Evolutionary conservation across 1,140 invertebrate species (phyloP), one percentile per base, ranked within the genome.

Genomic region (Drosophila kikkawai): DNA sequence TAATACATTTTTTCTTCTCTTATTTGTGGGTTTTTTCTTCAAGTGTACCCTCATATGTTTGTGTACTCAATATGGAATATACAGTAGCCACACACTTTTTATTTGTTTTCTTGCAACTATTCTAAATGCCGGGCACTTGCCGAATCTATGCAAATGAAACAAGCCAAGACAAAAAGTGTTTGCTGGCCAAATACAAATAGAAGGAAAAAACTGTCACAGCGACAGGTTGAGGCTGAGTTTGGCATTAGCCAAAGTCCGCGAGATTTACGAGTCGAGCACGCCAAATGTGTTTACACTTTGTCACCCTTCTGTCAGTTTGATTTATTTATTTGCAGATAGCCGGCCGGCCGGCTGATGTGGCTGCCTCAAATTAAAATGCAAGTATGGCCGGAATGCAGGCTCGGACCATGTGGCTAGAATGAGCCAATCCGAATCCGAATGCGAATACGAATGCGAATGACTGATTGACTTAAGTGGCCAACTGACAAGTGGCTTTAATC

Each of bases 251-350:
- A 88, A 88, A 85, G 79, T 90, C 85, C 81, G 29, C 64, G 78
- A 90, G 85, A 90, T 90, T 90, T 90, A 90, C 85, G 85, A 90
- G 78, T 69, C 81, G 82, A 81, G 85, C 82, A 74, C 79, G 85
- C 85, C 86, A 90, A 90, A 90, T 91, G 90, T 91, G 90, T 91
- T 91, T 91, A 91, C 90, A 91, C 90, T 91, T 91, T 91, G 90
- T 91, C 90, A 91, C 90, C 90, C 90, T 91, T 91, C 90, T 91
- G 90, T 91, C 88, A 91, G 84, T 77, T 88, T 91, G 87, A 91
- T 91, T 91, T 91, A 91, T 91, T 87, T 87, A 83, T 91, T 91
- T 84, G 80, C 78, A 84, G 87, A 87, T 91, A 91, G 79, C 78
- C 80, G 80, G 68, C 51, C 50, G 63, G 79, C 48, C 64, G 69